Evolutionary conservation across 2,888 invertebrate genomes (phyloP), one percentile per base, ranked within the genome.

Genomic region (Coenonympha arcania): DNA sequence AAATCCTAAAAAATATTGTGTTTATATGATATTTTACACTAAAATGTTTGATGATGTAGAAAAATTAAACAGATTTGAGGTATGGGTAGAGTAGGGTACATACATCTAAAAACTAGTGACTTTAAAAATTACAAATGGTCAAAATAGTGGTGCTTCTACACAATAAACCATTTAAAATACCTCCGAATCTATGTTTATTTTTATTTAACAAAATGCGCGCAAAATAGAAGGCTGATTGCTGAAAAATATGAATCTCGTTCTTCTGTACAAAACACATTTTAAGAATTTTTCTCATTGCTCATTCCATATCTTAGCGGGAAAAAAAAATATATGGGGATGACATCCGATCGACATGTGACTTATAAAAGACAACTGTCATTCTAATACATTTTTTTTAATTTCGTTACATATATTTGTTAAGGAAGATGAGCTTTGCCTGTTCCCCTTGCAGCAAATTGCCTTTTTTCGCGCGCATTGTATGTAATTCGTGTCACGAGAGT

Each of bases 61-160:
- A 39, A 39, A 24, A 15, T 20, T 13, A 22, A 8, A 24, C 15
- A 6, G 6, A 18, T 18, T n/a, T 41, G 18, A 13, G 13, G n/a
- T 39, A 24, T 6, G n/a, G n/a, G n/a, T n/a, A n/a, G n/a, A n/a
- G n/a, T n/a, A n/a, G n/a, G n/a, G n/a, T n/a, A n/a, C 3, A n/a
- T 13, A 15, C 6, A 15, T 39, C 9, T 30, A 11, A 41, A 28
- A 28, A 28, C 41, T 41, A 41, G 16, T 28, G 41, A 19, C 16
- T 28, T 41, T 28, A 28, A 41, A 30, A 28, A 24, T 41, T 16
- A 18, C 20, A 18, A 41, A 30, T 41, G 18, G 15, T 28, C 41
- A 41, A 28, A 28, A 28, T 40, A 39, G 40, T 40, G 40, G 16
- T 4, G 16, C 26, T 41, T 18, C 28, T 41, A 11, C 18, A 41